These are phyloP conservation scores for Embiotoca jacksoni DNA, from an alignment of 2,113 vertebrate species.

Conservation along the genomic window DNA sequence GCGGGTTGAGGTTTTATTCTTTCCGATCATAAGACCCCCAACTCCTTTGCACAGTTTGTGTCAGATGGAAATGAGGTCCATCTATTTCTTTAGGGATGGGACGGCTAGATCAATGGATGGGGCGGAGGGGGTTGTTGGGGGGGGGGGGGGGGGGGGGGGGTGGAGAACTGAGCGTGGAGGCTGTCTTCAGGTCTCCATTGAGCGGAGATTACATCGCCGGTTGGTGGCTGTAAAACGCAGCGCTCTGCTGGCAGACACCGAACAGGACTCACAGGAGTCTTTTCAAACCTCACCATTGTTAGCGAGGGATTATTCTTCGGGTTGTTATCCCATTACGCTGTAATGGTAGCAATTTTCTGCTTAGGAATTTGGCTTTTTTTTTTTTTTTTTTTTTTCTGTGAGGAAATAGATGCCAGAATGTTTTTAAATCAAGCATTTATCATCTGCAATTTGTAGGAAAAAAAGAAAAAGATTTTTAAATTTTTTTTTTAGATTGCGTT, in stretches of 20 bases:
- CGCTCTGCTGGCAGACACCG: constrained; percentile 68
- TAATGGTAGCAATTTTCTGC: constrained; percentile 83
- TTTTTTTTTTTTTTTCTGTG: constrained; percentile 22
- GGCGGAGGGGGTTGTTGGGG: no score
- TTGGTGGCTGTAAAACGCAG: constrained; percentile 72
- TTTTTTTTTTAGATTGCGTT: constrained; percentile 49
- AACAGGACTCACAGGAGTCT: constrained; percentile 70
- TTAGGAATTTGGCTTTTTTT: constrained; percentile 68
- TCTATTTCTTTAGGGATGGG: constrained; percentile 38
- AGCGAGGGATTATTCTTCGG: constrained; percentile 80
- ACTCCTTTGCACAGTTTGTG: constrained; percentile 38
- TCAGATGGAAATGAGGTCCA: constrained; percentile 67
- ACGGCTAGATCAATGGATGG: constrained; percentile 30
- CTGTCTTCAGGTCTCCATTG: constrained; percentile 72
- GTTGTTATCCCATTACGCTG: constrained; percentile 85
- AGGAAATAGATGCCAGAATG: constrained; percentile 54
- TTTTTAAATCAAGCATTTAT: constrained; percentile 64
- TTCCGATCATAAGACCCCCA: constrained; percentile 51
- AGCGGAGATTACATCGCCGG: constrained; percentile 77
- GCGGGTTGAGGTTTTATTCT: constrained; percentile 52
- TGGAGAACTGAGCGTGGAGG: constrained; percentile 52
- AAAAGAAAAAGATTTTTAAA: no score
- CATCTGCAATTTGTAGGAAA: constrained; percentile 60
- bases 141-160: neutral
- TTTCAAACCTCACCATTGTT: constrained; percentile 78